A percentile compares a stretch with the other conserved stretches of the same genome.
Conservation (phyloP, 2,113 vertebrate genomes). For the Chaenocephalus aceratus region DNA sequence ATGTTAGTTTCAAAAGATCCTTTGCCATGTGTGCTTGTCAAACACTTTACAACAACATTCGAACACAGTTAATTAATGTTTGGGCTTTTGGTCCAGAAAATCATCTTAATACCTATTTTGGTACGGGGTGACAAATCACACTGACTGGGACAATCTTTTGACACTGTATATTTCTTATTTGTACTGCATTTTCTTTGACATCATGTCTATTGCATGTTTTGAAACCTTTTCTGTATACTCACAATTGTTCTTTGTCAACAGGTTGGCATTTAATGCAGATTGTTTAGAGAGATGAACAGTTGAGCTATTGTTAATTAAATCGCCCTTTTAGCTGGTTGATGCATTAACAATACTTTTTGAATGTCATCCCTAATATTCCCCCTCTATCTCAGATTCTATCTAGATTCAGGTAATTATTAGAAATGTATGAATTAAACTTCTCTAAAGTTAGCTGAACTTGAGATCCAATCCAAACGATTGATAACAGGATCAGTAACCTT, state of each 20-base stretch:
- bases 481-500: background rate
- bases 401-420: background rate
- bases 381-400: background rate
- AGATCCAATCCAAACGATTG: conserved; percentile 1
- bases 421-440: background rate
- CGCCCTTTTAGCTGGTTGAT: conserved; percentile 31
- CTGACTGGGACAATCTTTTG: no score
- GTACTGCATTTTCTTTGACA: background rate
- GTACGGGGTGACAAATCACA: background rate
- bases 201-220: background rate
- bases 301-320: conserved; percentile 23
- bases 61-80: no score
- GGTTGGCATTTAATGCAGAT: conserved; percentile 15
- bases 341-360: conserved; percentile 3
- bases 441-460: background rate
- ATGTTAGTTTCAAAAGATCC: no score
- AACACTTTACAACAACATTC: no score
- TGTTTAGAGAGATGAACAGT: conserved; percentile 8
- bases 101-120: background rate
- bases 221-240: background rate
- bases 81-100: no score
- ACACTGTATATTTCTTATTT: background rate
- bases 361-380: conserved; percentile 20
- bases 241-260: background rate
- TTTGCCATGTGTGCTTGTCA: no score